Evolutionary conservation across 2,888 invertebrate species (phyloP).

Genomic region (Heterodera filipjevi): DNA sequence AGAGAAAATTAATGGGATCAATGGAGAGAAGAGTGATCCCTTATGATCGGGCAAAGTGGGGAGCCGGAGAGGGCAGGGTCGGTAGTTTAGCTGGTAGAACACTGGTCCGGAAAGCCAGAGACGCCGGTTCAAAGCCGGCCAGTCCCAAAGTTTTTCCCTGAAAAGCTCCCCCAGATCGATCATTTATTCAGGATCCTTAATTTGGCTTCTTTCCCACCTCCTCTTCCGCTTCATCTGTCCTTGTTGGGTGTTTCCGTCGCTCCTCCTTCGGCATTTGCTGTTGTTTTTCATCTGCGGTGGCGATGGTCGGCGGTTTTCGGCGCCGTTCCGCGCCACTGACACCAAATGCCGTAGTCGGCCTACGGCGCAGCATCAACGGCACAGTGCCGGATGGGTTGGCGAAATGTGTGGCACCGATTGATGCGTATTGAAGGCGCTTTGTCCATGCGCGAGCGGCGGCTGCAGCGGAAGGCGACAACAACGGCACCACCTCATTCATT

Average conservation of each 20-base stretch:
- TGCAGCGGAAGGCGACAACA: no score
- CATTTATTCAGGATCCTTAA: background rate
- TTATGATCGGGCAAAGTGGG: no score
- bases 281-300: background rate
- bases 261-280: background rate
- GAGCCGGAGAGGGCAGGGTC: no score
- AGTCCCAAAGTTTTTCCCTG: background rate
- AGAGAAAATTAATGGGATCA: no score
- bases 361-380: no score
- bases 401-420: no score
- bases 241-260: background rate
- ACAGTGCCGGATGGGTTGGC: no score
- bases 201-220: background rate
- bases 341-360: background rate
- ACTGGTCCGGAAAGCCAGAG: background rate
- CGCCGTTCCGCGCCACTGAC: background rate
- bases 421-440: no score
- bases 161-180: background rate
- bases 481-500: no score
- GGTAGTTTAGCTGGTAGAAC: background rate
- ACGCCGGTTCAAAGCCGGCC: background rate
- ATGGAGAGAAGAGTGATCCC: no score
- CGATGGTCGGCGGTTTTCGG: background rate
- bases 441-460: no score
- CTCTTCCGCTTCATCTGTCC: background rate